Conservation (phyloP, 2,888 invertebrate species). For the Lypha dubia region DNA sequence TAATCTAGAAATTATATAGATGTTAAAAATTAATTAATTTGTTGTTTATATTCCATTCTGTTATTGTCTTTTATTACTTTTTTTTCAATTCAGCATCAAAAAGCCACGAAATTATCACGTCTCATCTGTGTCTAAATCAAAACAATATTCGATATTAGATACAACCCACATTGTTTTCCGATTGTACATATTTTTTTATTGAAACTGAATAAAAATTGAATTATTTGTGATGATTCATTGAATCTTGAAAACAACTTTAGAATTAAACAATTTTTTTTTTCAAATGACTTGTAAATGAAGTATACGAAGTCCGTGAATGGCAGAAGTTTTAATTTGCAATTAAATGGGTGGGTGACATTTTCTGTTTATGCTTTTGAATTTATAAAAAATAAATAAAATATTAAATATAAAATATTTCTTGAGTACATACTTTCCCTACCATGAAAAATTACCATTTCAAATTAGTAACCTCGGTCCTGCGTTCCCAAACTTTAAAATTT, state of each 20-base stretch:
- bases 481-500: too few species aligned
- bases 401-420: too few species aligned
- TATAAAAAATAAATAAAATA: background rate
- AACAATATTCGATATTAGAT: slow-evolving; percentile 30
- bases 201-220: slow-evolving; percentile 6
- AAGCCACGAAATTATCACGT: slow-evolving; percentile 47
- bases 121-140: slow-evolving; percentile 57
- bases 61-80: slow-evolving; percentile 14
- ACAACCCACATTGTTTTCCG: slow-evolving; percentile 51
- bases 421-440: too few species aligned
- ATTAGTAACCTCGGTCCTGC: too few species aligned
- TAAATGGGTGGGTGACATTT: background rate
- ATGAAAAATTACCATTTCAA: too few species aligned
- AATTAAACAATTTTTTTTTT: background rate
- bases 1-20: slow-evolving; percentile 34
- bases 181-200: slow-evolving; percentile 5
- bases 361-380: too few species aligned
- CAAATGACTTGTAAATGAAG: slow-evolving; percentile 33
- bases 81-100: slow-evolving; percentile 1
- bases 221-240: slow-evolving; percentile 60
- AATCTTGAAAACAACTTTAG: slow-evolving; percentile 44
- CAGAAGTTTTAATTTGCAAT: slow-evolving; percentile 13
- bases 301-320: slow-evolving; percentile 18
- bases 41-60: too few species aligned
- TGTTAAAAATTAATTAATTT: slow-evolving; percentile 40